Percentiles rank a stretch among this genome's conserved stretches.
phyloP scores from a whole-genome alignment of 2,113 vertebrate genomes.

The Caranx melampygus region DNA sequence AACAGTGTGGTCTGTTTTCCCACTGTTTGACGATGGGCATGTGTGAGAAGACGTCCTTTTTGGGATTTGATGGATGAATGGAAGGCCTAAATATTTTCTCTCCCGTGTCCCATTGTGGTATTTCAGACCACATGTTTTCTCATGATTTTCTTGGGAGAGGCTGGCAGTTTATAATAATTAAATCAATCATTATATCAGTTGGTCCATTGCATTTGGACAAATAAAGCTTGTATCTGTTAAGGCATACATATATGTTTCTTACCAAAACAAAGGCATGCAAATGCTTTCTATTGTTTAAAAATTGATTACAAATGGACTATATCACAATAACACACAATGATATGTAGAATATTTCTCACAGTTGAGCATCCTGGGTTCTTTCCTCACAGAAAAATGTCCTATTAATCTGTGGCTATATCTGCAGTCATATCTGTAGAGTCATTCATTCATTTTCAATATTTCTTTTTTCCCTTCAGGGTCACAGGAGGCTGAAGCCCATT shows the following conservation, averaged over 20 bases:
- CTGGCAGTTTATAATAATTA: constrained; percentile 33
- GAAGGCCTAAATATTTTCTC: constrained; percentile 44
- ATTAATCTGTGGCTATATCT: constrained; percentile 31
- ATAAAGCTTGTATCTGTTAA: constrained; percentile 26
- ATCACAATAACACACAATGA: not conserved
- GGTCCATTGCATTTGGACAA: constrained; percentile 34
- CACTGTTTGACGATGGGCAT: constrained; percentile 29
- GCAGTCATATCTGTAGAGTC: constrained; percentile 34
- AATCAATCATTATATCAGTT: constrained; percentile 48
- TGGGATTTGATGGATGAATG: constrained; percentile 63
- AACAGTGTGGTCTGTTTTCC: constrained; percentile 37
- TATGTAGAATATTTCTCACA: not conserved
- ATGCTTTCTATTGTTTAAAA: not conserved
- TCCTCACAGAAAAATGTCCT: constrained; percentile 9
- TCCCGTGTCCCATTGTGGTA: constrained; percentile 47
- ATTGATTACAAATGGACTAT: constrained; percentile 4
- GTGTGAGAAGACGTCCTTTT: constrained; percentile 49
- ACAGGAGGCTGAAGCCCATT: constrained; percentile 33
- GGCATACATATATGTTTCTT: constrained; percentile 26
- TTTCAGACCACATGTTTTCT: constrained; percentile 65
- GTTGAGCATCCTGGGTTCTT: constrained; percentile 11
- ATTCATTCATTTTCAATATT: constrained; percentile 55
- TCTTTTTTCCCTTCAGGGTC: constrained; percentile 27
- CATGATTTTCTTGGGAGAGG: constrained; percentile 29
- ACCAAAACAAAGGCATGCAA: constrained; percentile 7